Conservation (phyloP, 2,113 vertebrate genomes). For the Jacana jacana region DNA sequence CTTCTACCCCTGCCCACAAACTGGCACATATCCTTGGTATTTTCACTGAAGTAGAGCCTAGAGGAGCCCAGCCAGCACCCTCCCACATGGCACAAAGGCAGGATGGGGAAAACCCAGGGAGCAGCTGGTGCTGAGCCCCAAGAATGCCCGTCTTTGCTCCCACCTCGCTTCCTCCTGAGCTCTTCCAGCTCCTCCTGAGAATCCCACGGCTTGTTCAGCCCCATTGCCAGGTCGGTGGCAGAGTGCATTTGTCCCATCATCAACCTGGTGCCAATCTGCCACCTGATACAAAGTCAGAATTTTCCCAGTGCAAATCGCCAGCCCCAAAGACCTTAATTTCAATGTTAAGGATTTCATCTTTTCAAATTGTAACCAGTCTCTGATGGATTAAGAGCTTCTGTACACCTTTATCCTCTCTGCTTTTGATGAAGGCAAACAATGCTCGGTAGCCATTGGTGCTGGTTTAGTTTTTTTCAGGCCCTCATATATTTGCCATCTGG, state of each 20-base stretch:
- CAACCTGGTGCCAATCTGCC: background rate
- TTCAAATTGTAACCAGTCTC: background rate
- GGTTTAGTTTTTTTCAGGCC: background rate
- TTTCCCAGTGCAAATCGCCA: background rate
- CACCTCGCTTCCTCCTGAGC: too few species aligned
- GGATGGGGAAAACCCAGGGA: background rate
- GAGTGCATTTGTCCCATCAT: background rate
- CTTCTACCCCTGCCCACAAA: too few species aligned
- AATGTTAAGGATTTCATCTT: background rate
- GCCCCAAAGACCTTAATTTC: background rate
- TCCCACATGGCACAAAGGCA: background rate
- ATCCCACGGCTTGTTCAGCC: rapidly evolving
- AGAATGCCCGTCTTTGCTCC: rapidly evolving
- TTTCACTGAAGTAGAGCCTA: background rate
- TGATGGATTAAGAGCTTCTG: background rate
- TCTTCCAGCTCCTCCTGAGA: background rate
- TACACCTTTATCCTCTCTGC: background rate
- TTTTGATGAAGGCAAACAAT: background rate
- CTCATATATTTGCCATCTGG: background rate
- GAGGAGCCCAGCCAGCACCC: background rate
- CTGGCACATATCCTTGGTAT: background rate
- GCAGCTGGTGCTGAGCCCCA: background rate
- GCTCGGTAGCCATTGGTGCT: background rate
- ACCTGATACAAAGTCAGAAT: background rate
- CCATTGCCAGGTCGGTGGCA: rapidly evolving